Evolutionary conservation across 30 jellyfish, hydroid and myxozoan genomes (phyloP).

Genomic region (Chironex yamaguchii): DNA sequence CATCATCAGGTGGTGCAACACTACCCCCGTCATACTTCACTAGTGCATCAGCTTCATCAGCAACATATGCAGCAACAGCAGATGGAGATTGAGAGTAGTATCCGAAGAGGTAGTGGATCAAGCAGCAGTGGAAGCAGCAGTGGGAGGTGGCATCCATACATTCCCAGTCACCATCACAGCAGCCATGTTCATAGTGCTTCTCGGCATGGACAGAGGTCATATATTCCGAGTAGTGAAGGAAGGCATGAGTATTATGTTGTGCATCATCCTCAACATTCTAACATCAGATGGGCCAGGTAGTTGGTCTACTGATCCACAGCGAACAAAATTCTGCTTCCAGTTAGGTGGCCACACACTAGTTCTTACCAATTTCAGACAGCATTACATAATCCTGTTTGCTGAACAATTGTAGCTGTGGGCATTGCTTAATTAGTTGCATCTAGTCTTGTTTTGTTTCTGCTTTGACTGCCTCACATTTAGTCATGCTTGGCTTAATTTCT

Average conservation of each 20-base stretch:
- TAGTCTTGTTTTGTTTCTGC: no score
- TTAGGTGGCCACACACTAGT: no score
- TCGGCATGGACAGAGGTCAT: slow-evolving; percentile 74
- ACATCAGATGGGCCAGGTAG: background rate
- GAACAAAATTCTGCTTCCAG: no score
- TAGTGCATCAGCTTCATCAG: slow-evolving; percentile 97
- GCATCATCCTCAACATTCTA: slow-evolving; percentile 97
- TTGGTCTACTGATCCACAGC: no score
- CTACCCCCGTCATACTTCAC: slow-evolving; percentile 94
- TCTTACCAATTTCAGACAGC: no score
- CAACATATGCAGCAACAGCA: slow-evolving; percentile 98
- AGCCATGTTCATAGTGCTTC: slow-evolving; percentile 78
- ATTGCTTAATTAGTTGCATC: no score
- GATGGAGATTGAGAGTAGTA: slow-evolving; percentile 74
- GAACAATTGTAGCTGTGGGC: no score
- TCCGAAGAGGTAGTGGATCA: slow-evolving; percentile 3
- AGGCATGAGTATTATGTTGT: slow-evolving; percentile 96
- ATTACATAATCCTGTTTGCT: no score
- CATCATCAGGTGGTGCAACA: slow-evolving; percentile 95
- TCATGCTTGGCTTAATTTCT: no score
- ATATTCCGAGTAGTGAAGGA: slow-evolving; percentile 70
- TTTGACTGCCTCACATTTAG: no score
- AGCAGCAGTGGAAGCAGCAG: slow-evolving; percentile 66
- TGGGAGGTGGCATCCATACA: slow-evolving; percentile 97
- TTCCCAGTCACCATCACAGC: slow-evolving; percentile 82